Conservation (phyloP, 1,140 invertebrate genomes). For the Drosophila tani region DNA sequence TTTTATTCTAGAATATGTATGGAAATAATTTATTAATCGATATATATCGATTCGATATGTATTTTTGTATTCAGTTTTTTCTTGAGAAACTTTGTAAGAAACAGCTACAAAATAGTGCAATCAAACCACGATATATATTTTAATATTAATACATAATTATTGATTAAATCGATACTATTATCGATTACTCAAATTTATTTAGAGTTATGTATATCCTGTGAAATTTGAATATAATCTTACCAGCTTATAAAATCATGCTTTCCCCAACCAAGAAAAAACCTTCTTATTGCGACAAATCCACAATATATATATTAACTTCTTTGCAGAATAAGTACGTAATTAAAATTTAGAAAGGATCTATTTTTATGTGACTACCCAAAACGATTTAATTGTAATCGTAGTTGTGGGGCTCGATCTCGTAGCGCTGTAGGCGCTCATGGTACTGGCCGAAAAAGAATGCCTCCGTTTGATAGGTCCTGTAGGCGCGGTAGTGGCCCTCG, state of each 20-base stretch:
- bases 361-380: background rate
- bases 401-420: slow-evolving; percentile 29
- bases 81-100: too few species aligned
- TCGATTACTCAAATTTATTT: too few species aligned
- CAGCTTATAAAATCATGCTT: background rate
- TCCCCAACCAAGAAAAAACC: background rate
- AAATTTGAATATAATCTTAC: too few species aligned
- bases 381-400: slow-evolving; percentile 15
- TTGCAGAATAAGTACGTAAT: background rate
- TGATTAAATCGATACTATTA: too few species aligned
- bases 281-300: background rate
- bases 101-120: too few species aligned
- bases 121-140: too few species aligned
- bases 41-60: too few species aligned
- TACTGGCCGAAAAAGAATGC: slow-evolving; percentile 51
- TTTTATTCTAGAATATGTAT: too few species aligned
- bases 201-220: too few species aligned
- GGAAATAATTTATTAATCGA: too few species aligned
- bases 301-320: background rate
- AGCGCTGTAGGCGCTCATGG: slow-evolving; percentile 28
- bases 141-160: too few species aligned
- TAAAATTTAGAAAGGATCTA: background rate
- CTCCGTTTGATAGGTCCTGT: slow-evolving; percentile 40
- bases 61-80: too few species aligned
- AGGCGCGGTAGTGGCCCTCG: slow-evolving; percentile 32